Percentiles rank a stretch among this genome's conserved stretches.
Conservation (phyloP, 2,888 invertebrate genomes). For the Lycaena phlaeas region DNA sequence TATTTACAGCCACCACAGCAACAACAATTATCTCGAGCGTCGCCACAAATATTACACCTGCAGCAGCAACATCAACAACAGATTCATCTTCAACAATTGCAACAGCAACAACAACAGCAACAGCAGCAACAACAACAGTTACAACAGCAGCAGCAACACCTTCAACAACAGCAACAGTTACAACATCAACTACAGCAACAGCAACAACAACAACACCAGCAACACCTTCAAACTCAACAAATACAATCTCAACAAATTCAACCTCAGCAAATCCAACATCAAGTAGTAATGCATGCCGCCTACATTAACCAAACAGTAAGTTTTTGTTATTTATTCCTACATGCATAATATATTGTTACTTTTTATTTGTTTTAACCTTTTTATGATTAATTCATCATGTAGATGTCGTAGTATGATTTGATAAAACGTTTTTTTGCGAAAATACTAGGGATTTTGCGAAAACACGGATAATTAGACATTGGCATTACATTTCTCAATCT, state of each 20-base stretch:
- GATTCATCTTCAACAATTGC: slow-evolving; percentile 37
- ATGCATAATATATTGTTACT: neutral
- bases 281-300: slow-evolving; percentile 62
- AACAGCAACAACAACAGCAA: slow-evolving; percentile 35
- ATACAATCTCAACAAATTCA: slow-evolving; percentile 26
- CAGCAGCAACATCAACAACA: slow-evolving; percentile 37
- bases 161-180: slow-evolving; percentile 23
- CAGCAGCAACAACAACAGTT: slow-evolving; percentile 30
- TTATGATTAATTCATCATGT: too few species aligned
- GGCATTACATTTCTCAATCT: too few species aligned
- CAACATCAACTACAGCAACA: slow-evolving; percentile 25
- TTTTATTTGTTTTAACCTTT: too few species aligned
- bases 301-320: slow-evolving; percentile 60
- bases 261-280: slow-evolving; percentile 33
- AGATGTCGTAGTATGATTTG: too few species aligned
- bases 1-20: slow-evolving; percentile 23
- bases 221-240: slow-evolving; percentile 25
- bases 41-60: slow-evolving; percentile 37
- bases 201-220: slow-evolving; percentile 29
- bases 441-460: too few species aligned
- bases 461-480: too few species aligned
- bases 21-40: slow-evolving; percentile 30
- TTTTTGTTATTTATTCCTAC: slow-evolving; percentile 12
- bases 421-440: too few species aligned
- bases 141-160: neutral